A percentile compares a stretch with the other conserved stretches of the same genome.
Evolutionary conservation across 2,888 invertebrate genomes (phyloP).

Genomic region (Drosophila borborema): DNA sequence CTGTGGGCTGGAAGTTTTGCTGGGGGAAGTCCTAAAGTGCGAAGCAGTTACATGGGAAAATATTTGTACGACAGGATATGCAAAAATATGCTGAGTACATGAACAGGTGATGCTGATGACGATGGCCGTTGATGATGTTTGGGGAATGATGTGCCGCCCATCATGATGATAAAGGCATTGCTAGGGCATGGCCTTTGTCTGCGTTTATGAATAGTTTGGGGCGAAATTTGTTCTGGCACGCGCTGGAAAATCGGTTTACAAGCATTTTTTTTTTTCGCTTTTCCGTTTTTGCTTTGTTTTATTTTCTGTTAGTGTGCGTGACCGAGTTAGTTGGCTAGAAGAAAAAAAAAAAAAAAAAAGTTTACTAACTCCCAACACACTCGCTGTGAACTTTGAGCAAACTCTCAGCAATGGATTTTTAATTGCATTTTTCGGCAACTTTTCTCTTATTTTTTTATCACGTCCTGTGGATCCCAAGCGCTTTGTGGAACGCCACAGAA

Average conservation of each 20-base stretch:
- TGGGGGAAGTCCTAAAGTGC: slow-evolving; percentile 42
- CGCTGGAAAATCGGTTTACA: slow-evolving; percentile 56
- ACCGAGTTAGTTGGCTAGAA: slow-evolving; percentile 40
- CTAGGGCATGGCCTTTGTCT: slow-evolving; percentile 21
- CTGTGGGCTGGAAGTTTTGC: not conserved
- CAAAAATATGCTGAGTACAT: slow-evolving; percentile 60
- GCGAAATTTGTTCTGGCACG: slow-evolving; percentile 61
- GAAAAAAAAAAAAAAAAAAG: not conserved
- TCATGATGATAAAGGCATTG: slow-evolving; percentile 29
- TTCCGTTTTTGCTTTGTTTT: not conserved
- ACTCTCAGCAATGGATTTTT: slow-evolving; percentile 46
- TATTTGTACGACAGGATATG: slow-evolving; percentile 76
- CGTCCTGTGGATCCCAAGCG: slow-evolving; percentile 12
- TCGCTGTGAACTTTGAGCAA: slow-evolving; percentile 10
- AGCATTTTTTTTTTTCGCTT: slow-evolving; percentile 12
- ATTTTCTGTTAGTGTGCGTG: slow-evolving; percentile 31
- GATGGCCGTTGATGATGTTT: slow-evolving; percentile 14
- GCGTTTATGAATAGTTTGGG: slow-evolving; percentile 54
- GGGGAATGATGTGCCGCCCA: slow-evolving; percentile 12
- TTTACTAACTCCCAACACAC: slow-evolving; percentile 31
- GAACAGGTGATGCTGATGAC: slow-evolving; percentile 34
- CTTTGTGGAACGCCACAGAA: slow-evolving; percentile 48
- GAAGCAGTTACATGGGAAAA: slow-evolving; percentile 69
- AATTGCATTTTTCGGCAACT: slow-evolving; percentile 44
- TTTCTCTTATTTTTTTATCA: slow-evolving; percentile 12